Evolutionary conservation across 1,140 invertebrate species (phyloP).

Genomic region (Plutomurus gul): DNA sequence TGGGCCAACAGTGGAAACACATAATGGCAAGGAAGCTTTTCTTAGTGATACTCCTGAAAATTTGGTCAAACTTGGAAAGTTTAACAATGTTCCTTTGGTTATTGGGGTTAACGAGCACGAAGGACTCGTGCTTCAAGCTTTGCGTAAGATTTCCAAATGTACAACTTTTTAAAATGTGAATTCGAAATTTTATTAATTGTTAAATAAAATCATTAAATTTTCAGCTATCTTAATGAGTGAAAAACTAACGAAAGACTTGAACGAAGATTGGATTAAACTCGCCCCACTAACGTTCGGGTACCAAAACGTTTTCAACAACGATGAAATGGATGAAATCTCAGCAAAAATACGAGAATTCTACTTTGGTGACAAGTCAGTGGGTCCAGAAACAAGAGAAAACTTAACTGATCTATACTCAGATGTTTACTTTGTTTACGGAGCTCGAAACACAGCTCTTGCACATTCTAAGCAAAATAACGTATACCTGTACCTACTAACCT

Average conservation of each 20-base stretch:
- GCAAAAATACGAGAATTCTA: constrained; percentile 30
- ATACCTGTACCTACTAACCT: constrained; percentile 11
- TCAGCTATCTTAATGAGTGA: background rate
- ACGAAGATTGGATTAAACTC: constrained; percentile 30
- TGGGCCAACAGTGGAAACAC: background rate
- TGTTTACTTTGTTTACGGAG: constrained; percentile 16
- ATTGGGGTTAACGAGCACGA: background rate
- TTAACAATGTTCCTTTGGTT: background rate
- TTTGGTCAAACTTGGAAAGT: background rate
- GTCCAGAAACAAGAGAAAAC: background rate
- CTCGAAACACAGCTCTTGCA: background rate
- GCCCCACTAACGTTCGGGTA: constrained; percentile 37
- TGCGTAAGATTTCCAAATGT: background rate
- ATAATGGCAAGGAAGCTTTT: background rate
- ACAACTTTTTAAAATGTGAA: too few relatives aligned
- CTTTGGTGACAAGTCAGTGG: constrained; percentile 13
- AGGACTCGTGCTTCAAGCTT: background rate
- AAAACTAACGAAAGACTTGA: constrained; percentile 23
- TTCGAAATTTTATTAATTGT: background rate
- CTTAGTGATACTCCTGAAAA: background rate
- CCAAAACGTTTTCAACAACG: background rate
- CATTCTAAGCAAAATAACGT: background rate
- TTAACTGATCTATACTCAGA: constrained; percentile 42
- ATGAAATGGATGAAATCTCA: background rate
- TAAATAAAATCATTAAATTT: background rate